phyloP scores from a whole-genome alignment of 2,113 vertebrate genomes.

The Castor canadensis region DNA sequence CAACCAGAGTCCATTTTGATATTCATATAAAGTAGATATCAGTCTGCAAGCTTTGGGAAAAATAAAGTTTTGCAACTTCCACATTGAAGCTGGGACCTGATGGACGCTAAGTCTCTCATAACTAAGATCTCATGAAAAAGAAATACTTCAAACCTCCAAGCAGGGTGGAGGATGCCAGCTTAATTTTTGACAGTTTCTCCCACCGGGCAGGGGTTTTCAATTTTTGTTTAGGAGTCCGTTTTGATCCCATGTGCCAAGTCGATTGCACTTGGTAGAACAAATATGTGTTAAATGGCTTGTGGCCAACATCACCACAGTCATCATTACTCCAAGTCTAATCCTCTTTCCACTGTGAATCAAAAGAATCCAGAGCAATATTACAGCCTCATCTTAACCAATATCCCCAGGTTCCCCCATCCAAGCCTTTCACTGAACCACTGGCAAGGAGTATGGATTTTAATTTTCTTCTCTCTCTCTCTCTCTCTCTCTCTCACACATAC shows the following conservation, averaged over 20 bases:
- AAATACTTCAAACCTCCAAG: background rate
- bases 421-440: background rate
- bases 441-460: conserved; percentile 6
- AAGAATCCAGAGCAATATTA: conserved; percentile 1
- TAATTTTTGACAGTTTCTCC: background rate
- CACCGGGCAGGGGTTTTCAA: background rate
- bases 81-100: background rate
- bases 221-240: background rate
- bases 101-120: background rate
- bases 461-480: background rate
- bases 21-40: background rate
- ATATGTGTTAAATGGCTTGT: background rate
- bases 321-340: background rate
- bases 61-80: conserved; percentile 58
- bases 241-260: background rate
- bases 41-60: background rate
- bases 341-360: background rate
- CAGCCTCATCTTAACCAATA: background rate
- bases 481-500: background rate
- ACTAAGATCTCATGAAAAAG: background rate
- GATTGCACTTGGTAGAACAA: background rate
- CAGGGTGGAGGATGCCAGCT: background rate
- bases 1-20: background rate
- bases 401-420: background rate
- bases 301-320: background rate